Conservation (phyloP, 2,888 invertebrate genomes). For the Sinohyriopsis cumingii region DNA sequence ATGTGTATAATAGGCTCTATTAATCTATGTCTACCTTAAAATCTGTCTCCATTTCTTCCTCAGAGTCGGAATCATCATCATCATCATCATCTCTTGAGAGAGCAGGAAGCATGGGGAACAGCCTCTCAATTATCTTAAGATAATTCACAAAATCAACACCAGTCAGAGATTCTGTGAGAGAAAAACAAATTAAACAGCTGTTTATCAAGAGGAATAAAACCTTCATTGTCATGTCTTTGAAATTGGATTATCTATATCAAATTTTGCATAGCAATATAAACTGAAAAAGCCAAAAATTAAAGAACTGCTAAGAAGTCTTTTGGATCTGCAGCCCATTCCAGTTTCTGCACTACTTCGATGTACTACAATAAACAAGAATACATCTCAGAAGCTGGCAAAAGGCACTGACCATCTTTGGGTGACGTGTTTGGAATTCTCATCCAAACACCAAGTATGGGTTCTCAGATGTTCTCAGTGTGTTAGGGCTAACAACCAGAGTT, state of each 20-base stretch:
- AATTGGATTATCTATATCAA: background rate
- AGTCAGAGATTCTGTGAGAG: constrained; percentile 39
- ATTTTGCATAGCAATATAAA: background rate
- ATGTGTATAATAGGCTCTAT: too few relatives aligned
- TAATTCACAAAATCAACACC: constrained; percentile 57
- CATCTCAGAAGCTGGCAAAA: too few relatives aligned
- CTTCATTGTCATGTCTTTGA: background rate
- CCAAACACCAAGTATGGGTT: too few relatives aligned
- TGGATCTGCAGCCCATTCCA: too few relatives aligned
- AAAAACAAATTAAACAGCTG: background rate
- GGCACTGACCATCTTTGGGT: too few relatives aligned
- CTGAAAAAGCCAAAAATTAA: background rate
- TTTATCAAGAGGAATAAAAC: background rate
- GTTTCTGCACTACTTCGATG: too few relatives aligned
- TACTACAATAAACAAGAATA: too few relatives aligned
- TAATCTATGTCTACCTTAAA: too few relatives aligned
- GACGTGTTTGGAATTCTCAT: too few relatives aligned
- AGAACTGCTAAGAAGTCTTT: too few relatives aligned
- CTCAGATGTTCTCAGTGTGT: too few relatives aligned
- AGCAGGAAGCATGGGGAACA: constrained; percentile 74
- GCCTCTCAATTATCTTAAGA: constrained; percentile 76
- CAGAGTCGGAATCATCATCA: constrained; percentile 76
- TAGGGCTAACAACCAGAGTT: too few relatives aligned
- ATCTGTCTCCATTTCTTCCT: constrained; percentile 49
- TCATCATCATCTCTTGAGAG: constrained; percentile 73